These are phyloP conservation scores for Margarornis squamiger DNA, from an alignment of 2,797 vertebrate genomes.

Conservation along the genomic window DNA sequence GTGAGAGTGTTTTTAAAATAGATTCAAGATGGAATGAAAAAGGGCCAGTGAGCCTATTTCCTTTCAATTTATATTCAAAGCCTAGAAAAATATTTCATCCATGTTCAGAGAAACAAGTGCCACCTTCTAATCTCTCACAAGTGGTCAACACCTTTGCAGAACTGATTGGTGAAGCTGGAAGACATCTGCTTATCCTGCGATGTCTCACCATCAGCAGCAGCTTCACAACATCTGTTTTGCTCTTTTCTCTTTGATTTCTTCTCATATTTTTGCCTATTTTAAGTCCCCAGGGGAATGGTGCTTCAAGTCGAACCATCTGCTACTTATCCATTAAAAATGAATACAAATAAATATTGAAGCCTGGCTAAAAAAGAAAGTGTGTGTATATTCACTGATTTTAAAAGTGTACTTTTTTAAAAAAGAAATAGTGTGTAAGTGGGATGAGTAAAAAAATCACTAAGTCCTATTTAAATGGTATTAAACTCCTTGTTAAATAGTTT, in stretches of 20 bases:
- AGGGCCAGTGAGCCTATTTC: not conserved
- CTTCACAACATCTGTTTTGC: slow-evolving; percentile 40
- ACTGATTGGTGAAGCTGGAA: not conserved
- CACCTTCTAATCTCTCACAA: not conserved
- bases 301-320: slow-evolving; percentile 45
- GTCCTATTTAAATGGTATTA: not conserved
- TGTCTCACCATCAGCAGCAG: not conserved
- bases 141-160: not conserved
- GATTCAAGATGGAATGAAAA: not conserved
- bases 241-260: slow-evolving; percentile 9
- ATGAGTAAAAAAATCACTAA: not conserved
- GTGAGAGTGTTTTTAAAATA: not conserved
- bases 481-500: not conserved
- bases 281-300: not conserved
- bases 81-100: slow-evolving; percentile 30
- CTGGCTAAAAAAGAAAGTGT: not conserved
- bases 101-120: slow-evolving; percentile 9
- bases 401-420: not conserved
- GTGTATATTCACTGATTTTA: not conserved
- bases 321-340: not conserved
- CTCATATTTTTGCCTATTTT: not conserved
- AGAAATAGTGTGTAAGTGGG: not conserved
- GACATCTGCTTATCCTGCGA: not conserved
- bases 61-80: slow-evolving; percentile 54
- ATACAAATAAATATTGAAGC: slow-evolving; percentile 19